A percentile compares a stretch with the other conserved stretches of the same genome.
phyloP scores from a whole-genome alignment of 2,888 invertebrate species.

The Drosophila nigritarsus region DNA sequence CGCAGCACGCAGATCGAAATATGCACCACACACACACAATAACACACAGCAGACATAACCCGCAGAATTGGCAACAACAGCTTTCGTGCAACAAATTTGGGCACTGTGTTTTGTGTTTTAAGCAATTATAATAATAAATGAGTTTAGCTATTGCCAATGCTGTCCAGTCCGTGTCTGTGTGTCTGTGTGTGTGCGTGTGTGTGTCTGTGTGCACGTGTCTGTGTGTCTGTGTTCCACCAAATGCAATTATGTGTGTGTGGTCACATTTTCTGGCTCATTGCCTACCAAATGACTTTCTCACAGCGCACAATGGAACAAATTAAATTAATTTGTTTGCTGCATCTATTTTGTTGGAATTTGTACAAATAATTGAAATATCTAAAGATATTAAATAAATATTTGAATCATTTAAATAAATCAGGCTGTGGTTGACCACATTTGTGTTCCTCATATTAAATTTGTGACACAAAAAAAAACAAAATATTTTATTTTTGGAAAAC shows the following conservation, averaged over 20 bases:
- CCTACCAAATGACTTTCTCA: not conserved
- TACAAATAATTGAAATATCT: not conserved
- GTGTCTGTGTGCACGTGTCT: conserved; percentile 16
- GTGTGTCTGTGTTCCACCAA: conserved; percentile 18
- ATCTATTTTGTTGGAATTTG: not conserved
- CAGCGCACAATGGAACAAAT: conserved; percentile 1
- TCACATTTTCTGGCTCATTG: conserved; percentile 54
- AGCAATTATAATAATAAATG: conserved; percentile 78
- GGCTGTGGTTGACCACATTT: not conserved
- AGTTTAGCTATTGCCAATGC: conserved; percentile 44
- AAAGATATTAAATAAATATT: not conserved
- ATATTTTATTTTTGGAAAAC: not conserved
- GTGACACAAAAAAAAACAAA: not conserved
- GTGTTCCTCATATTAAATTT: not conserved
- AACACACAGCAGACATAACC: conserved; percentile 3
- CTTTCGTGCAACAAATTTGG: conserved; percentile 44
- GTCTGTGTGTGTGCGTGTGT: not conserved
- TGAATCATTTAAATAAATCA: not conserved
- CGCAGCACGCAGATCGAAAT: conserved; percentile 46
- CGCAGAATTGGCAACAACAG: conserved; percentile 26
- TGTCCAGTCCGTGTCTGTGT: conserved; percentile 15
- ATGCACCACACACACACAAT: conserved; percentile 20
- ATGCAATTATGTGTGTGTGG: conserved; percentile 62
- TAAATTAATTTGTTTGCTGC: not conserved
- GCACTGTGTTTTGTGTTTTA: conserved; percentile 28